Conservation (phyloP, 2,797 vertebrate genomes). For the Myoxocephalus aenaeus region DNA sequence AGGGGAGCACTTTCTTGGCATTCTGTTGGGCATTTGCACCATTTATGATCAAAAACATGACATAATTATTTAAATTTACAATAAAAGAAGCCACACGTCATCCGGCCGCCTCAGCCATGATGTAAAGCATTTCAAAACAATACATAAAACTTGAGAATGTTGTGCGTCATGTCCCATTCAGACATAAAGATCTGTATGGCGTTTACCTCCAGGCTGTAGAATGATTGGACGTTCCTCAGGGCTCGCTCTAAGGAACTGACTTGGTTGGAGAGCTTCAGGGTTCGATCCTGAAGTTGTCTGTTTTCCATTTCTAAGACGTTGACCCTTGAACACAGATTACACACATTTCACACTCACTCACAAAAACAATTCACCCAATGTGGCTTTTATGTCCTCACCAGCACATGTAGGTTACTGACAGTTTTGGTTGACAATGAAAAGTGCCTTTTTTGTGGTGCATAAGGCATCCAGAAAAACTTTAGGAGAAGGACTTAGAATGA, state of each 20-base stretch:
- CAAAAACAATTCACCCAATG: background rate
- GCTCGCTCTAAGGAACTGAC: conserved; percentile 80
- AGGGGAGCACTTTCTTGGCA: conserved; percentile 76
- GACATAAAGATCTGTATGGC: background rate
- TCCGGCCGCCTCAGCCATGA: background rate
- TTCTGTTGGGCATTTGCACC: conserved; percentile 77
- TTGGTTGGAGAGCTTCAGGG: conserved; percentile 85
- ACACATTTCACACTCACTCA: conserved; percentile 1
- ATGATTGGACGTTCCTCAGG: conserved; percentile 81
- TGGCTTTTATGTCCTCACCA: background rate
- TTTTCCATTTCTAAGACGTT: conserved; percentile 91
- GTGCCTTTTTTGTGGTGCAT: background rate
- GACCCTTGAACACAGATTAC: conserved; percentile 77
- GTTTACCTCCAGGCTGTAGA: conserved; percentile 82
- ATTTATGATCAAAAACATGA: conserved; percentile 5
- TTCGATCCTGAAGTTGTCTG: conserved; percentile 87
- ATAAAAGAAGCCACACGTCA: background rate
- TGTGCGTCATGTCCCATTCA: background rate
- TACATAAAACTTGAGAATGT: background rate
- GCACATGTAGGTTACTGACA: background rate
- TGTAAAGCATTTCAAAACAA: background rate
- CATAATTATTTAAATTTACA: background rate
- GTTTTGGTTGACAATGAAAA: background rate
- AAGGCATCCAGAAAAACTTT: background rate
- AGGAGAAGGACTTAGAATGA: background rate